phyloP scores from a whole-genome alignment of 1,140 invertebrate species.

The Penaeus chinensis region DNA sequence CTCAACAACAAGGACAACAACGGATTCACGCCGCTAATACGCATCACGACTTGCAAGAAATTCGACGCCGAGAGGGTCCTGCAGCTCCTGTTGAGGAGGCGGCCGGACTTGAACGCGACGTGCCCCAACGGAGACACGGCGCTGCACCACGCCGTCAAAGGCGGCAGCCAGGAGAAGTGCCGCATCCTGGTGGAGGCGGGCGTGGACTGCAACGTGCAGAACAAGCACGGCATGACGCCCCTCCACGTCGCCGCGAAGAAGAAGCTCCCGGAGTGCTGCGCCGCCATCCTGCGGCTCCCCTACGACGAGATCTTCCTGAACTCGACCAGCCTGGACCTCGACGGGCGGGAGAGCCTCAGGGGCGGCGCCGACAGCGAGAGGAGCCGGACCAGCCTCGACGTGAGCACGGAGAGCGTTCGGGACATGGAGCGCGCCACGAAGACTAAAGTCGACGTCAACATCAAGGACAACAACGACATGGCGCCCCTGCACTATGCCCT shows the following conservation, averaged over 20 bases:
- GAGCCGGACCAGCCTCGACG: no score
- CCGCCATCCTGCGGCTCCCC: not conserved
- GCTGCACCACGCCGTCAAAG: not conserved
- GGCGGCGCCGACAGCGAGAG: no score
- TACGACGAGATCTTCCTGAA: not conserved
- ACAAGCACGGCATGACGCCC: not conserved
- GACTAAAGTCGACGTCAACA: not conserved
- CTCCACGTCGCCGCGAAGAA: not conserved
- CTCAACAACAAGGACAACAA: not conserved
- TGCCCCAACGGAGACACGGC: not conserved
- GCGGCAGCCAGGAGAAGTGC: not conserved
- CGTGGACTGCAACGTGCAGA: not conserved
- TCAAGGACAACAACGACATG: not conserved
- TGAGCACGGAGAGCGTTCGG: no score
- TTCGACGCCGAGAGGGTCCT: not conserved
- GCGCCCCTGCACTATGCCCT: slow-evolving; percentile 8
- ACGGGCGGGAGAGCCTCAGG: no score
- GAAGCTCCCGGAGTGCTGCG: not conserved
- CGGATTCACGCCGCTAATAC: not conserved
- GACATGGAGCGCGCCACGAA: not conserved
- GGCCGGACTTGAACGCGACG: not conserved
- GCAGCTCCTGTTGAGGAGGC: not conserved
- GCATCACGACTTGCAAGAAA: not conserved
- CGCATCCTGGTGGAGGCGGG: slow-evolving; percentile 11
- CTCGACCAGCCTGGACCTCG: no score